Base-by-base conservation (phyloP, 2,888 invertebrate species). In the Proisotoma minuta region DNA sequence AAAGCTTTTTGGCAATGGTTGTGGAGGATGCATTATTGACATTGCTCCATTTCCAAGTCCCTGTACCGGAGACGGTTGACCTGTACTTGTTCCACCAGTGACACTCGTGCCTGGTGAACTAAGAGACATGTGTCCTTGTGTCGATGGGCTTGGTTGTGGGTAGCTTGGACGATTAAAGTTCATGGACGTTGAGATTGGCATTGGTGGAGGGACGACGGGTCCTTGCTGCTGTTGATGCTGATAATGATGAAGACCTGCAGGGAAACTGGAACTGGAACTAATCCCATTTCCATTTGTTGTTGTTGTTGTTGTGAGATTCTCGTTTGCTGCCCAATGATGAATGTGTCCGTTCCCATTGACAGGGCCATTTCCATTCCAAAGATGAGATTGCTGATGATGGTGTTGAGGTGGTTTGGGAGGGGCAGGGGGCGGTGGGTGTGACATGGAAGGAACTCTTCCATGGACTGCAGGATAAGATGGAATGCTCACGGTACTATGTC, bases 251-350 rank as follows among this genome's bases (percentile, higher is more conserved):
- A 68, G 66, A 18, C 67, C 66, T 50, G 70, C 71, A 20, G 72
- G 71, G 61, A 72, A 72, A 65, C 71, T 72, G 51, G 69, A 68
- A 62, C 71, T 71, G 8, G 68, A 60, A 24, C 59, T 67, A 61
- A 73, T 70, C 2, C 65, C 67, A 62, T 60, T 57, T 26, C 49
- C 60, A 66, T 63, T 61, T 43, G 57, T 62, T 54, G 56, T 51
- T 12, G 51, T 50, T 28, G 62, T 68, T 12, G 63, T 62, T 40
- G 56, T 59, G 29, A 59, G 48, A 26, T 62, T 64, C 10, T 22
- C 51, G 43, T 59, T 60, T 34, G 62, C 69, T 68, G 65, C 68
- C 5, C 52, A 52, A 8, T 57, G 56, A 4, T 66, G 64, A 53
- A 64, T 62, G 47, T 65, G 60, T 18, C 62, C 65, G 34, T 65